These are phyloP conservation scores for Labrus mixtus DNA, from an alignment of 2,113 vertebrate species.

Conservation along the genomic window DNA sequence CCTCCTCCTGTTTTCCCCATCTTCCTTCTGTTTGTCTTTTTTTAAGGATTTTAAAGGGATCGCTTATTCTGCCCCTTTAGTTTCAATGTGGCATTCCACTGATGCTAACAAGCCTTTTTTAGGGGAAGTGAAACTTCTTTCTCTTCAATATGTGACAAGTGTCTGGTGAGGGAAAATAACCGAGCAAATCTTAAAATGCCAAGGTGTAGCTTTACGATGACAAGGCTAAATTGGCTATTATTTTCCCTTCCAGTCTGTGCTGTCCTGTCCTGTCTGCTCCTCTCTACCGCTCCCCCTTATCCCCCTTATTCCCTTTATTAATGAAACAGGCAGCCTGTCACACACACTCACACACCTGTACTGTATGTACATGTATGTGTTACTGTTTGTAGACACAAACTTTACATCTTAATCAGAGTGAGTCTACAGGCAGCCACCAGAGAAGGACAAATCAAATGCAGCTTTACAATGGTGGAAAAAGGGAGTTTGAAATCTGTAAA, in stretches of 20 bases:
- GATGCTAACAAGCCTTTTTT: conserved; percentile 75
- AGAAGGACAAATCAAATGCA: neutral
- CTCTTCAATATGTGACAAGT: conserved; percentile 57
- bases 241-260: conserved; percentile 65
- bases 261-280: conserved; percentile 72
- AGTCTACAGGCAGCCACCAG: neutral
- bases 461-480: neutral
- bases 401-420: conserved; percentile 37
- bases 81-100: conserved; percentile 54
- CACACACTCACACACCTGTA: neutral
- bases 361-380: neutral
- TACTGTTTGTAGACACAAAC: conserved; percentile 5
- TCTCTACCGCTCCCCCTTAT: conserved; percentile 24
- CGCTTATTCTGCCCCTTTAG: conserved; percentile 56
- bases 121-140: conserved; percentile 50
- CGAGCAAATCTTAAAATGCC: conserved; percentile 69
- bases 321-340: conserved; percentile 52
- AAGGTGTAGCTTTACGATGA: conserved; percentile 72
- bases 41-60: conserved; percentile 54
- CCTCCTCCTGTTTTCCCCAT: neutral
- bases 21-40: neutral
- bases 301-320: conserved; percentile 56
- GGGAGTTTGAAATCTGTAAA: neutral
- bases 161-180: conserved; percentile 66
- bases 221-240: conserved; percentile 80